These are phyloP conservation scores for Parasteatoda lunata DNA, from an alignment of 2,888 invertebrate species.

Conservation along the genomic window DNA sequence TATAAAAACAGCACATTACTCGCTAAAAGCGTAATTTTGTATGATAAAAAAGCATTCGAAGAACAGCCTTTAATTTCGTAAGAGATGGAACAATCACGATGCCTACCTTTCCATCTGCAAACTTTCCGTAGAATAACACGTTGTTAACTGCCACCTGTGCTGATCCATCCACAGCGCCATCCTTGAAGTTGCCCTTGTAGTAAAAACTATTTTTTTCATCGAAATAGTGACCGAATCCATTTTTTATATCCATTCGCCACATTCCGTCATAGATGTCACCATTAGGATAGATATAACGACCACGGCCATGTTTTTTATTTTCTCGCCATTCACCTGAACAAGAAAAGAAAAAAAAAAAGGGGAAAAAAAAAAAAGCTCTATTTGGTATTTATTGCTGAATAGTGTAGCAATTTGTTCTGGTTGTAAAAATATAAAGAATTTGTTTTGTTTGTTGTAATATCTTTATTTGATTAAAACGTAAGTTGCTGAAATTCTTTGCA, in stretches of 20 bases:
- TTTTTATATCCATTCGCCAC: slow-evolving; percentile 42
- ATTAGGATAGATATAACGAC: slow-evolving; percentile 48
- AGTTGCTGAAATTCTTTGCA: too few species aligned
- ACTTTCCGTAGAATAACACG: slow-evolving; percentile 22
- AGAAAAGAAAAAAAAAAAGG: background rate
- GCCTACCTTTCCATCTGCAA: slow-evolving; percentile 35
- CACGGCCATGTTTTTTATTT: slow-evolving; percentile 45
- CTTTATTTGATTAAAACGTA: too few species aligned
- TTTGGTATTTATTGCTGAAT: slow-evolving; percentile 2
- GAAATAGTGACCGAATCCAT: slow-evolving; percentile 34
- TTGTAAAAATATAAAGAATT: background rate
- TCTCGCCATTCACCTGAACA: slow-evolving; percentile 49
- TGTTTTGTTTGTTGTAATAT: background rate
- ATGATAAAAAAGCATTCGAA: too few species aligned
- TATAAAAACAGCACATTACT: too few species aligned
- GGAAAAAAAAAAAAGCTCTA: too few species aligned
- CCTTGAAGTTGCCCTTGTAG: slow-evolving; percentile 26
- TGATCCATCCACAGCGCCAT: slow-evolving; percentile 23
- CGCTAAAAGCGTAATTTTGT: too few species aligned
- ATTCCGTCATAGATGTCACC: slow-evolving; percentile 50
- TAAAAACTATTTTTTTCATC: slow-evolving; percentile 10
- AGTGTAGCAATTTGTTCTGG: background rate
- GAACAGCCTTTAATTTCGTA: too few species aligned
- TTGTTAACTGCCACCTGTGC: slow-evolving; percentile 20
- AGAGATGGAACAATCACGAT: too few species aligned